Percentiles rank a stretch among this genome's conserved stretches.
These are phyloP conservation scores for Drosophila algonquin DNA, from an alignment of 2,888 invertebrate species.

Conservation along the genomic window DNA sequence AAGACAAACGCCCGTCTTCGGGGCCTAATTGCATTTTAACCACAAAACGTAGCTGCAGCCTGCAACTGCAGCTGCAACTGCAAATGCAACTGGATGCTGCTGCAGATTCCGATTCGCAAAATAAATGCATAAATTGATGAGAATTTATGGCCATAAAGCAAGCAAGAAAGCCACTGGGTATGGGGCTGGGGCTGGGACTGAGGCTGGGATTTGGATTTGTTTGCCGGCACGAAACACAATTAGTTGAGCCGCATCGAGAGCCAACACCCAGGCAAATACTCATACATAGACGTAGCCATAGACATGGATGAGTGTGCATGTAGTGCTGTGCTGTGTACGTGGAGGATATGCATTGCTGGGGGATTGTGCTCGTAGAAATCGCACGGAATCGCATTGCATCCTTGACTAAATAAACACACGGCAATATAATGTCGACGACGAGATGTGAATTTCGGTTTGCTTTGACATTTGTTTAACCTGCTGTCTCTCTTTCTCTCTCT, in stretches of 20 bases:
- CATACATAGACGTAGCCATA: not conserved
- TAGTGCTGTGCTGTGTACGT: constrained; percentile 5
- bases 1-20: constrained; percentile 37
- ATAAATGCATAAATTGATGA: constrained; percentile 63
- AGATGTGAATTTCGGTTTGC: constrained; percentile 59
- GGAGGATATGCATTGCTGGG: not conserved
- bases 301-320: not conserved
- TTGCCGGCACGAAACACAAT: constrained; percentile 59
- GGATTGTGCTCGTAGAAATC: constrained; percentile 6
- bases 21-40: constrained; percentile 62
- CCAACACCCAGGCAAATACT: constrained; percentile 56
- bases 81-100: constrained; percentile 28
- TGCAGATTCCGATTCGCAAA: constrained; percentile 19
- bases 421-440: constrained; percentile 52
- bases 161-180: constrained; percentile 20
- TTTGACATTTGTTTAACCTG: constrained; percentile 71
- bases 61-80: constrained; percentile 29
- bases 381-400: constrained; percentile 21
- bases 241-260: constrained; percentile 70
- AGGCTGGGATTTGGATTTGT: constrained; percentile 32
- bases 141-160: constrained; percentile 57
- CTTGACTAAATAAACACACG: constrained; percentile 48
- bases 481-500: constrained; percentile 23
- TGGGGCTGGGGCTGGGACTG: constrained; percentile 8
- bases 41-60: constrained; percentile 27